These are phyloP conservation scores for Myiagra hebetior DNA, from an alignment of 2,113 vertebrate species.

Conservation along the genomic window DNA sequence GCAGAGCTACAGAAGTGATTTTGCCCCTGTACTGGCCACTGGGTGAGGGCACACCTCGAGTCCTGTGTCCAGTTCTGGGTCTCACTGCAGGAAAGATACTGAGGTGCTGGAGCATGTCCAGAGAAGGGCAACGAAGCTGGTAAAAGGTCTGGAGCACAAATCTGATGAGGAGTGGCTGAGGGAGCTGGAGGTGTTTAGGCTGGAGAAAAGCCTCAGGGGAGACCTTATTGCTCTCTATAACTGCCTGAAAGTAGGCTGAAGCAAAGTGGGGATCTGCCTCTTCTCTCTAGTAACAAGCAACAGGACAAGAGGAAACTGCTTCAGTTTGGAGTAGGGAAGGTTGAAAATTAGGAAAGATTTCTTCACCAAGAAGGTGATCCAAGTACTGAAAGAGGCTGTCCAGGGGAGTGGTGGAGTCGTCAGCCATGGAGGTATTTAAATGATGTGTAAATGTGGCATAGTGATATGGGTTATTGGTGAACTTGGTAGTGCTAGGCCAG, in stretches of 20 bases:
- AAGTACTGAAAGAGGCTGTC: background rate
- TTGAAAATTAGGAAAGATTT: background rate
- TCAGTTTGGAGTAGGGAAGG: background rate
- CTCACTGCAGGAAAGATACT: background rate
- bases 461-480: background rate
- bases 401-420: background rate
- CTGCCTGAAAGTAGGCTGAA: background rate
- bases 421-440: background rate
- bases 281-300: background rate
- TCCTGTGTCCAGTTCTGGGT: background rate
- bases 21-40: background rate
- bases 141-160: background rate
- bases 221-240: background rate
- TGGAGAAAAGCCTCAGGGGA: background rate
- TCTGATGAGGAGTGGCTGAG: background rate
- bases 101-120: background rate
- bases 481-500: background rate
- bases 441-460: background rate
- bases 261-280: background rate
- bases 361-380: background rate
- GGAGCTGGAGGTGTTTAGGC: background rate
- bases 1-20: background rate
- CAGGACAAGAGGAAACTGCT: background rate
- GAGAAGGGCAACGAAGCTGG: background rate
- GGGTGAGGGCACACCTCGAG: rapidly evolving